Base-by-base conservation (phyloP, 2,797 vertebrate species). In the Galagoides demidoff region DNA sequence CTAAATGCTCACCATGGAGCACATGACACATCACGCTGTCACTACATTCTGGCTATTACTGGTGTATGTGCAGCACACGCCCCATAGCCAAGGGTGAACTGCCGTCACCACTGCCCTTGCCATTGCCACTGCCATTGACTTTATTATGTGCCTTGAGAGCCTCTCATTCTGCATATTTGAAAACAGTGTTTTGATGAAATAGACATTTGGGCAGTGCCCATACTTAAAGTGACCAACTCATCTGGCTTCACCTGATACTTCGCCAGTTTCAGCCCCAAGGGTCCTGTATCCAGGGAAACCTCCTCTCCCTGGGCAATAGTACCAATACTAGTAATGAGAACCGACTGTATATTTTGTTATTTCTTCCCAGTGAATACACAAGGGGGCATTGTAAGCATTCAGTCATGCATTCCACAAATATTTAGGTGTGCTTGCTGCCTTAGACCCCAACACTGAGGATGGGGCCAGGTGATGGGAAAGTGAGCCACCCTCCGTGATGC, bases 371-470 rank as follows among this genome's bases (percentile, higher is more conserved):
- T 83, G 37, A 92, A 94, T 94, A 94, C 85, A 95, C 82, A 95
- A 97, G 90, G 92, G 90, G 92, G 82, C 94, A 96, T 92, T 95
- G 85, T 96, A 85, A 64, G 82, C 89, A 95, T 92, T 94, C 37
- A 90, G 29, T 90, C 78, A 83, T 63, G 57, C 61, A 73, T 88
- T 71, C 88, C 68, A 88, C 71, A 86, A 81, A 86, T 25, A 66
- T 76, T 95, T 93, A 92, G 43, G 31, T 86, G 10, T 90, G 76
- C 71, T 49, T 64, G 49, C 68, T 83, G 55, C 43, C 85, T 78
- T 20, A 49, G 81, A 95, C 79, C 37, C 49, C 39, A 66, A 84
- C 43, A 73, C 66, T 27, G 2, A 92, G 29, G 88, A 83, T 88
- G 37, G 52, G 17, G 6, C 39, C 70, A 23, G 43, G 45, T 3